Base-by-base conservation (phyloP, 1,140 invertebrate genomes). In the Marisa cornuarietis region DNA sequence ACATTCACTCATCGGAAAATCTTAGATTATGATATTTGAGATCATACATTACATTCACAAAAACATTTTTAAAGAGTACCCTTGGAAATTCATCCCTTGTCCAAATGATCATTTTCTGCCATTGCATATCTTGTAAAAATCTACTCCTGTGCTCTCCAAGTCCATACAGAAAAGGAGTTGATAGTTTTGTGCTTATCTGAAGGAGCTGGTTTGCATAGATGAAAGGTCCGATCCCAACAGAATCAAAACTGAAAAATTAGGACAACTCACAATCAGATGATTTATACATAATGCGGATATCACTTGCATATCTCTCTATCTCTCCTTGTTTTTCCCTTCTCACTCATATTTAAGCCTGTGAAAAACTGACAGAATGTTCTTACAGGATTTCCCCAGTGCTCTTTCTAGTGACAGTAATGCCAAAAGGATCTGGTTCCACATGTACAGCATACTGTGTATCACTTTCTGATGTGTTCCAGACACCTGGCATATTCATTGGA, bases 131-230 rank as follows among this genome's bases (percentile, higher is more conserved):
- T n/a, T 81, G 78, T n/a, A 88, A 80, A 73, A 73, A 54, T 42
- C 74, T 81, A 68, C 88, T 85, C 51, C 86, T 82, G 75, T 91
- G 84, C 82, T 92, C 91, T n/a, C 91, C 91, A 63, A 91, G 87
- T 10, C 91, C 91, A 81, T 91, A 92, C 16, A 89, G 66, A 75
- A 85, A 83, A 26, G 86, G 79, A 1, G 90, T 87, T 24, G 88
- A 84, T 11, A 92, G 82, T 52, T 82, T 69, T 14, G 90, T 89
- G 24, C 87, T 84, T 69, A 91, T 87, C 83, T 91, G 88, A 26
- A 91, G 81, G 77, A 87, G 91, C 83, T 92, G 88, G 79, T 92
- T 89, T 26, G 87, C 83, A 82, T 90, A 91, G 11, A 89, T 81
- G 22, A 91, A 52, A 72, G 85, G 93, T 26, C 94, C 95, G 13